Evolutionary conservation across 1,140 invertebrate genomes (phyloP), one percentile per base, ranked within the genome.

Genomic region (Lasioglossum baleicum): DNA sequence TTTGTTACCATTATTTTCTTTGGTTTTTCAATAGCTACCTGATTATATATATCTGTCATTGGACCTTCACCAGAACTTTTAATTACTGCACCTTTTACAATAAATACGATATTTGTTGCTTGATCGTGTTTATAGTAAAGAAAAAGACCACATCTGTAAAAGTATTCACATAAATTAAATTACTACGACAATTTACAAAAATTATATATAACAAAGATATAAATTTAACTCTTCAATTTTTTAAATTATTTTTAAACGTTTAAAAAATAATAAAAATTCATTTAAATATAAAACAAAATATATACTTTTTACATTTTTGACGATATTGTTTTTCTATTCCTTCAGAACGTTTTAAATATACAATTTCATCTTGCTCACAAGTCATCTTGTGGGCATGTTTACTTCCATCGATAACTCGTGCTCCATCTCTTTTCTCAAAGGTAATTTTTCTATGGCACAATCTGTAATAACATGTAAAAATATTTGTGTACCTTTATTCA

Each of bases 321-420:
- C 98, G 92, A 92, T 96, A 96, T 89, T 99, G 98, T 88, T 96
- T 96, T 92, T 99, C 99, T 83, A 99, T 97, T 0, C 98, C 98
- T 91, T 97, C 92, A 88, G 95, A 86, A 89, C 97, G 90, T 94
- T 97, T 96, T 26, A 98, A 92, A 90, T 98, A 97, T 26, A 98
- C 95, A 31, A 96, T 96, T 92, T 99, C 98, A 88, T 98, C 98
- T 53, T 95, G 94, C 89, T 99, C 96, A 80, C 95, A 96, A 0
- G 97, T 99, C 40, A 99, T 95, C 94, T 99, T 99, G 88, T 99
- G 98, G 6, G 98, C 98, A 93, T 99, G 98, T 93, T 98, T 97
- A 11, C 95, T 96, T 3, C 97, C 97, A 94, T 99, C 99, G 64
- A 99, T 97, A 6, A 99, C 98, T 88, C 99, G 93, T 0, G 99